Percentiles rank a stretch among this genome's conserved stretches.
phyloP scores from a whole-genome alignment of 2,797 vertebrate genomes.

The Natrix natrix region DNA sequence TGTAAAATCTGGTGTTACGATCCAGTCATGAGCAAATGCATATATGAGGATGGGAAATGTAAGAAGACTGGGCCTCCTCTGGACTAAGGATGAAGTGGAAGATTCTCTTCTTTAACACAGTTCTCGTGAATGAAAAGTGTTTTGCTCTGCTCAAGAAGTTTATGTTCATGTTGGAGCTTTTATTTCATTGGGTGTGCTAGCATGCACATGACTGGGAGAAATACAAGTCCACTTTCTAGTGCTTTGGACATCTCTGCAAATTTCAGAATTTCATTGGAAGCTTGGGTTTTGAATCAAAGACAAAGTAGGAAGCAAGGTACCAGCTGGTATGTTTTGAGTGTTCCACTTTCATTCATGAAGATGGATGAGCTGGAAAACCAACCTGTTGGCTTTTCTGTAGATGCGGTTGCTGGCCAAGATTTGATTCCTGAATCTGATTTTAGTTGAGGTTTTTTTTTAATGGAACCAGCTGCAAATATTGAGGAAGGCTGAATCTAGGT shows the following conservation, averaged over 20 bases:
- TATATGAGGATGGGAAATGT: background rate
- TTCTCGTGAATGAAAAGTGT: constrained; percentile 3
- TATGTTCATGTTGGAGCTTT: constrained; percentile 9
- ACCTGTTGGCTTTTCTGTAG: constrained; percentile 48
- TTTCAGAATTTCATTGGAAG: constrained; percentile 22
- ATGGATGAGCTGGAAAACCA: constrained; percentile 36
- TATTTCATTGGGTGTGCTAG: constrained; percentile 13
- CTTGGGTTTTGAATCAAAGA: constrained; percentile 19
- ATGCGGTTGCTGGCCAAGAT: constrained; percentile 19
- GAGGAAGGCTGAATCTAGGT: constrained; percentile 25
- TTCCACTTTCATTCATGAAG: constrained; percentile 11
- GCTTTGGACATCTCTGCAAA: background rate
- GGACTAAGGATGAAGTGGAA: constrained; percentile 3
- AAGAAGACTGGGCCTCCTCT: background rate
- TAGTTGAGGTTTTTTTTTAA: background rate
- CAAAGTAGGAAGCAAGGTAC: constrained; percentile 13
- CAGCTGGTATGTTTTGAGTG: constrained; percentile 11
- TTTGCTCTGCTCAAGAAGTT: background rate
- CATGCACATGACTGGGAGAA: constrained; percentile 5
- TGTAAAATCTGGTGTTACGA: background rate
- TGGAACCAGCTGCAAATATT: constrained; percentile 20
- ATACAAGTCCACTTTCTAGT: constrained; percentile 9
- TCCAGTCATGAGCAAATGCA: constrained; percentile 13
- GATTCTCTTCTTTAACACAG: background rate
- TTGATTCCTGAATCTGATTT: background rate